Conservation (phyloP, 1,140 invertebrate genomes). For the Euborellia annulipes region DNA sequence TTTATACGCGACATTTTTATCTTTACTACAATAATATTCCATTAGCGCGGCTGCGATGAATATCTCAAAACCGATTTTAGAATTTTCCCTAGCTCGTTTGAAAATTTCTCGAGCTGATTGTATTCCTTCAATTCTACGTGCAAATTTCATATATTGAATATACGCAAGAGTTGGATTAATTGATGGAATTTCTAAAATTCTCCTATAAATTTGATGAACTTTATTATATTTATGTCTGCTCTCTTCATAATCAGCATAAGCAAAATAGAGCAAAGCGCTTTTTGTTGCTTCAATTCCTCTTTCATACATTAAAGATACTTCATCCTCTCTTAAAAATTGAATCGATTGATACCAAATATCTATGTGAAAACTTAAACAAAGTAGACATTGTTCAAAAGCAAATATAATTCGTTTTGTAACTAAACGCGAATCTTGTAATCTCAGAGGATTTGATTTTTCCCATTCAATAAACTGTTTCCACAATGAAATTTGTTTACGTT, state of each 20-base stretch:
- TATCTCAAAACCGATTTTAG: constrained; percentile 37
- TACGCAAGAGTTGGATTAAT: constrained; percentile 47
- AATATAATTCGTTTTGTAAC: constrained; percentile 51
- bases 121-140: constrained; percentile 47
- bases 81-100: constrained; percentile 45
- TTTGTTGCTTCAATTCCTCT: constrained; percentile 39
- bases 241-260: constrained; percentile 58
- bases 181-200: constrained; percentile 34
- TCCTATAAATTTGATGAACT: constrained; percentile 46
- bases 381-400: constrained; percentile 52
- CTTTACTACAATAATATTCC: constrained; percentile 58
- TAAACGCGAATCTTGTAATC: constrained; percentile 43
- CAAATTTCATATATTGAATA: constrained; percentile 57
- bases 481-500: constrained; percentile 42
- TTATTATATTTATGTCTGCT: constrained; percentile 47
- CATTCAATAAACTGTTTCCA: constrained; percentile 57
- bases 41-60: constrained; percentile 48
- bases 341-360: constrained; percentile 59
- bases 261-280: constrained; percentile 48
- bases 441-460: constrained; percentile 51
- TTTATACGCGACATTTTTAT: constrained; percentile 46
- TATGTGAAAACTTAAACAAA: constrained; percentile 50
- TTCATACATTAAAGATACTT: constrained; percentile 44
- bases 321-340: constrained; percentile 44
- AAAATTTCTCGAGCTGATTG: constrained; percentile 44